Base-by-base conservation (phyloP, 2,797 vertebrate species). In the Lagorchestes hirsutus region DNA sequence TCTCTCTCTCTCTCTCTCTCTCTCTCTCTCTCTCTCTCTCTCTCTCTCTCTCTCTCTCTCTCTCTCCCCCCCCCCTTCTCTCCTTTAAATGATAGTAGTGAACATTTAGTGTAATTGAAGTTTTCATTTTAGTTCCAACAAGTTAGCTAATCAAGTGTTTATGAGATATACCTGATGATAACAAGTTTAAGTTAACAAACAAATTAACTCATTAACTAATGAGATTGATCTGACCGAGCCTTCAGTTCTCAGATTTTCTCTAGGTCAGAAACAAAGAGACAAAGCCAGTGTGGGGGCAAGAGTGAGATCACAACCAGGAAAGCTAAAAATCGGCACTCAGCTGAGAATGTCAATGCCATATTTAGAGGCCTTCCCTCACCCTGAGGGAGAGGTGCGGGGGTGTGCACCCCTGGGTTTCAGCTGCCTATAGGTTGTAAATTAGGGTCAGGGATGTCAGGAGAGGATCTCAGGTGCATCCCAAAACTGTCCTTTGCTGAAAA, bases 121-220 rank as follows among this genome's bases (percentile, higher is more conserved):
- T 91, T 97, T 96, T 34, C 29, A 54, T 96, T 97, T 97, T 34
- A 0, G 9, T 95, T 96, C 91, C 94, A 97, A 95, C 92, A 92
- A 0, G 24, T 97, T 96, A 97, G 95, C 91, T 92, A 91, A 92
- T 55, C 50, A 0, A 93, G 94, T 28, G 1, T 95, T 97, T 95
- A 3, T 82, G 62, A 96, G 97, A 54, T 91, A 92, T 92, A 59
- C 93, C 95, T 90, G 95, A 54, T 93, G 91, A 91, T 58, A 55
- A 94, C 94, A 93, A 56, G 1, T 95, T 97, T 74, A 91, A 5
- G 93, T 5, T 34, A 91, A 94, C 62, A 57, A 82, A 31, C 52
- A 96, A 95, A 93, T 46, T 90, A 57, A 90, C 91, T 95, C 74
- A 93, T 96, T 97, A 95, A 95, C 95, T 96, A 97, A 96, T 90